Conservation (phyloP, 2,113 vertebrate species). For the Coturnix japonica region DNA sequence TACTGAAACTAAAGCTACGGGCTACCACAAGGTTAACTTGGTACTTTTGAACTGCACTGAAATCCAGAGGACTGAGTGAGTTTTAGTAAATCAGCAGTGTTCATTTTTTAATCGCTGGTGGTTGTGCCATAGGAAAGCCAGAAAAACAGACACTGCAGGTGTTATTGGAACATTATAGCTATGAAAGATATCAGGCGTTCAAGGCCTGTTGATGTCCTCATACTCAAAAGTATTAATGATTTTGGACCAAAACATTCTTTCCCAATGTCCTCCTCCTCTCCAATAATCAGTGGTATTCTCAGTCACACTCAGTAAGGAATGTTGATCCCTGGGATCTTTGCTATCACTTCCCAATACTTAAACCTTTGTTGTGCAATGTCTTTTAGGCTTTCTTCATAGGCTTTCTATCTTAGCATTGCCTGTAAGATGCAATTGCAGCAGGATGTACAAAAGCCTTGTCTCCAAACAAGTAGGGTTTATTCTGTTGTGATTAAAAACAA, state of each 20-base stretch:
- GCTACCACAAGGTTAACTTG: not conserved
- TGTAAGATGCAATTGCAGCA: not conserved
- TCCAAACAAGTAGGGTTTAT: not conserved
- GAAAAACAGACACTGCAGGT: not conserved
- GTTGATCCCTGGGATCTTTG: not conserved
- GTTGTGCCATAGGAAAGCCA: not conserved
- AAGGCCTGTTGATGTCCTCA: not conserved
- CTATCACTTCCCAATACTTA: not conserved
- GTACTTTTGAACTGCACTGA: not conserved
- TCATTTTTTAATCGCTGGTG: not conserved
- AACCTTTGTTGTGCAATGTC: not conserved
- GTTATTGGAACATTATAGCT: rapidly evolving
- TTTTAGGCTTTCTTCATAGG: not conserved
- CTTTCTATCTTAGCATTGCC: not conserved
- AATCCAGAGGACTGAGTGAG: not conserved
- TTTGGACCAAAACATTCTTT: not conserved
- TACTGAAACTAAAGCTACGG: not conserved
- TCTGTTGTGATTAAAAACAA: not conserved
- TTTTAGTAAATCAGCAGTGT: not conserved
- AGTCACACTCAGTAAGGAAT: not conserved
- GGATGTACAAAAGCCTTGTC: not conserved
- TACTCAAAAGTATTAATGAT: not conserved
- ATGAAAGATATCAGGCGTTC: rapidly evolving
- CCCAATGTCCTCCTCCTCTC: no score
- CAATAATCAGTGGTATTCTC: not conserved